Percentiles rank a stretch among this genome's conserved stretches.
Conservation (phyloP, 2,888 invertebrate genomes). For the Leptinotarsa tumamoca region DNA sequence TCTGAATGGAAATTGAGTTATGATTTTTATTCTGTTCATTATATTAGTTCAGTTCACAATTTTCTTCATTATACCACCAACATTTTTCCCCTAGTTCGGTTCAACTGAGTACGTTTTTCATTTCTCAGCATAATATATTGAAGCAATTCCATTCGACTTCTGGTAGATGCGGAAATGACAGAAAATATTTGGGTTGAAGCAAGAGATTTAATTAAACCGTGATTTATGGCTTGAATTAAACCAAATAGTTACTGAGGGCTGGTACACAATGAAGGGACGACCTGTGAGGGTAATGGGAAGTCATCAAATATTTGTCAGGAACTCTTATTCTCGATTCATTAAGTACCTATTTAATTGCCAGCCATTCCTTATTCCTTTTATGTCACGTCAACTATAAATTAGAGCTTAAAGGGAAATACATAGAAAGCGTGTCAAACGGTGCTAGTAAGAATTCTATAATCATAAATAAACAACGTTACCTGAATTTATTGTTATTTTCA, state of each 20-base stretch:
- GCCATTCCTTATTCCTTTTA: neutral
- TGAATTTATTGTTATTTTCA: too few relatives aligned
- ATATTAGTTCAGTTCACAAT: too few relatives aligned
- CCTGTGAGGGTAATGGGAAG: neutral
- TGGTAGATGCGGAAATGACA: neutral
- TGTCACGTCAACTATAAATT: slow-evolving; percentile 1
- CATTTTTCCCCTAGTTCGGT: too few relatives aligned
- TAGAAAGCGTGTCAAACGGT: neutral
- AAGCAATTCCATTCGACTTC: too few relatives aligned
- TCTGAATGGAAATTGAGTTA: too few relatives aligned
- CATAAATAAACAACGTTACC: neutral
- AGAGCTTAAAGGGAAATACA: neutral
- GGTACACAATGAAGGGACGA: neutral
- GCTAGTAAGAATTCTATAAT: neutral
- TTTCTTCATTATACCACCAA: too few relatives aligned
- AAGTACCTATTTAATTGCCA: neutral
- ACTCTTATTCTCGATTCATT: slow-evolving; percentile 8
- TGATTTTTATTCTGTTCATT: too few relatives aligned
- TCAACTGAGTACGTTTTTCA: too few relatives aligned
- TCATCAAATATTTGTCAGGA: slow-evolving; percentile 9
- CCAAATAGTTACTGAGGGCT: neutral
- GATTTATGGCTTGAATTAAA: slow-evolving; percentile 5
- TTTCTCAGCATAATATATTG: too few relatives aligned
- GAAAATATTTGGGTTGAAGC: neutral
- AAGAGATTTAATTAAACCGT: neutral